Evolutionary conservation across 92 coral and sea anemone genomes (phyloP).

Genomic region (Umimayanthus chanpuru): DNA sequence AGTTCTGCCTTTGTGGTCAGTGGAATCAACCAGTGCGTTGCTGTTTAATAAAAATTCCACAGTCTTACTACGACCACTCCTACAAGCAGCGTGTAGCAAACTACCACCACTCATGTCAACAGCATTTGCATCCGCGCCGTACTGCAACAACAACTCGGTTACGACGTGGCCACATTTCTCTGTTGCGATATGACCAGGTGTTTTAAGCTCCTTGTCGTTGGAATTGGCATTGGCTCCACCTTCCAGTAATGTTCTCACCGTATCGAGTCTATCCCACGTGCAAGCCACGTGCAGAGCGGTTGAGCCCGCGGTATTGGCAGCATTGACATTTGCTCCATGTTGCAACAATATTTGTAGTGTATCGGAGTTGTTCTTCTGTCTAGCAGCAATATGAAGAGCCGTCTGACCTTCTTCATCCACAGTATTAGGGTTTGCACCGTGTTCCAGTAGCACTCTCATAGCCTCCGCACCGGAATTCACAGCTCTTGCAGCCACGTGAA

Average conservation of each 20-base stretch:
- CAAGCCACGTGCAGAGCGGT: conserved; percentile 42
- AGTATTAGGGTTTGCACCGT: conserved; percentile 27
- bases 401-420: conserved; percentile 31
- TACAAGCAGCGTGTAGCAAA: conserved; percentile 18
- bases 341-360: conserved; percentile 14
- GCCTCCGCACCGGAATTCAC: conserved; percentile 17
- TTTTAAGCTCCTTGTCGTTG: conserved; percentile 18
- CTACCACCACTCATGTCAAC: not conserved
- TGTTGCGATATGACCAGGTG: conserved; percentile 11
- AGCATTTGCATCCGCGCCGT: conserved; percentile 19
- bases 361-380: conserved; percentile 12
- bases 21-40: conserved; percentile 18
- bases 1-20: conserved; percentile 47
- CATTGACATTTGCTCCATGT: conserved; percentile 26
- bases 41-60: conserved; percentile 3
- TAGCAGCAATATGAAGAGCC: conserved; percentile 34
- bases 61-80: not conserved
- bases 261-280: conserved; percentile 27
- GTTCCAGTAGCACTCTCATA: conserved; percentile 6
- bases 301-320: conserved; percentile 6
- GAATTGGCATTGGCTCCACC: conserved; percentile 18
- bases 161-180: conserved; percentile 23
- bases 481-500: conserved; percentile 22
- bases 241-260: not conserved
- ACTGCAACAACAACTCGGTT: not conserved